Evolutionary conservation across 2,113 vertebrate genomes (phyloP), one percentile per base, ranked within the genome.

Genomic region (Zosterops pallidus): DNA sequence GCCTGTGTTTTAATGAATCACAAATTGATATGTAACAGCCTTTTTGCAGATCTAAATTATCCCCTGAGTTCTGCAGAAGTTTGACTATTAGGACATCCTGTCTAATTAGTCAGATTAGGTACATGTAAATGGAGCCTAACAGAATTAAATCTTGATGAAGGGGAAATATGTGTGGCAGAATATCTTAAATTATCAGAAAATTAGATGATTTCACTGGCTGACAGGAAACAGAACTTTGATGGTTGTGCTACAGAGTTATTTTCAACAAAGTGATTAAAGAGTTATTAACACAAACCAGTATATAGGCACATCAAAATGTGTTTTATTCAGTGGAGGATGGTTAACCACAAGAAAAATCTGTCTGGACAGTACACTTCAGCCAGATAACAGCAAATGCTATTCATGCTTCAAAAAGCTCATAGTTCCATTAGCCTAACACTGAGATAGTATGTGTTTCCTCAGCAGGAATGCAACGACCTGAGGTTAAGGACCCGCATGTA

Each of bases 61-160:
- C 57, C 24, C 55, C 62, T 22, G 50, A 77, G 37, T 59, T 95
- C 64, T 86, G 37, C 39, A 92, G 44, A 86, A 89, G 13, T 77
- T 47, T 74, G 24, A 57, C 64, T 81, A 44, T 75, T 49, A 89
- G 80, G 56, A 88, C 42, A 96, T 83, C 76, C 92, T 92, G 64
- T 68, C 47, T 75, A 92, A 90, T 96, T 92, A 95, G 67, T 77
- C 28, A 94, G 59, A 83, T 88, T 46, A 94, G 63, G 70, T 90
- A 80, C 53, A 21, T 76, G 15, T 67, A 86, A 88, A 23, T 86
- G 59, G 23, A 67, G 33, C 23, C 49, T 94, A 62, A 83, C 44
- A 84, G 39, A 90, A 80, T 80, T 85, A 90, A 86, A 92, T 23
- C 78, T 77, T 88, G 57, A 90, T 86, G 75, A 90, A 79, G 25